These are phyloP conservation scores for Corythornis vintsioides DNA, from an alignment of 2,113 vertebrate genomes.

Conservation along the genomic window DNA sequence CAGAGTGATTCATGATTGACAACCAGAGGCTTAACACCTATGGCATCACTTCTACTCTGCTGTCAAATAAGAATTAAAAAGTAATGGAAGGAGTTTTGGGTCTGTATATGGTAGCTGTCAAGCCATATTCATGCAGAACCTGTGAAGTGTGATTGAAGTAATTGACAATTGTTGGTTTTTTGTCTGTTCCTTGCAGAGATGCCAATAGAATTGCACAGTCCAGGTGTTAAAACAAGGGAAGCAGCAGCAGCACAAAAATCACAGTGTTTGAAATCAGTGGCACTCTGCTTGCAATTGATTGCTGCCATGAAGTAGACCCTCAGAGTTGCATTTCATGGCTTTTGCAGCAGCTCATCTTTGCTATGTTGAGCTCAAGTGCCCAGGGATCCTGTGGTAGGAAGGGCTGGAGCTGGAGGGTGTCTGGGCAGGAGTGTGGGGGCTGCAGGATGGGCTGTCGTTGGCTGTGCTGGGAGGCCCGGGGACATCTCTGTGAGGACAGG, in stretches of 20 bases:
- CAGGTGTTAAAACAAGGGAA: background rate
- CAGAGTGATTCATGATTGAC: background rate
- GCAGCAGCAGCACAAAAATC: background rate
- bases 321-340: background rate
- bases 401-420: background rate
- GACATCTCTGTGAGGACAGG: background rate
- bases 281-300: background rate
- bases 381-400: background rate
- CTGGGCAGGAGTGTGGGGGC: background rate
- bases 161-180: background rate
- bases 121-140: background rate
- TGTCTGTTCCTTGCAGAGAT: background rate
- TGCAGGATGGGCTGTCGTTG: background rate
- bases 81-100: background rate
- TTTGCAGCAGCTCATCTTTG: background rate
- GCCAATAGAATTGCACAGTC: background rate
- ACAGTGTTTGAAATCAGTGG: rapidly evolving
- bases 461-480: background rate
- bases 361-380: background rate
- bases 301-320: background rate
- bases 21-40: background rate
- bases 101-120: background rate
- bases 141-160: background rate
- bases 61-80: background rate
- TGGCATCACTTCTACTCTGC: background rate